Evolutionary conservation across 2,888 invertebrate genomes (phyloP), one percentile per base, ranked within the genome.

Genomic region (Bedellia somnulentella): DNA sequence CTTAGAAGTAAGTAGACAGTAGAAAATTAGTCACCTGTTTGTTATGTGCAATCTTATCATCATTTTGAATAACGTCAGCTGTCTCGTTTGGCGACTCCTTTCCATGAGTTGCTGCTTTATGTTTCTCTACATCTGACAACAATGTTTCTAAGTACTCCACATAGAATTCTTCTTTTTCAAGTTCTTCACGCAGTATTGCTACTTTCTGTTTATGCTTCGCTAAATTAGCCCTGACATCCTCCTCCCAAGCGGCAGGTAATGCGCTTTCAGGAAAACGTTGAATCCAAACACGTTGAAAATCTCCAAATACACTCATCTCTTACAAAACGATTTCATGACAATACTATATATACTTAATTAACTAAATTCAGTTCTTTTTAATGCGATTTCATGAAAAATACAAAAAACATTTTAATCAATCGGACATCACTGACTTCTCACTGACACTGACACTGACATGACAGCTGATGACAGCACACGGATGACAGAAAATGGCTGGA

Each of bases 231-330:
- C 91, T 84, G 55, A 93, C 91, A 79, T 93, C 91, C 75, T 90
- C 91, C 66, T 92, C 92, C 92, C 91, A 92, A 59, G 91, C 91
- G 58, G 89, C 89, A 60, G 93, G 92, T 49, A 93, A 79, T 46
- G 89, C 87, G 76, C 89, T 90, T 57, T 90, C 90, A 45, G 92
- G 92, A 80, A 92, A 93, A 56, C 91, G 81, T 79, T 91, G 87
- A 75, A 86, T 83, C 92, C 93, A 93, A 70, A 92, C 87, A 63
- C 89, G 87, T 78, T 90, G 89, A 73, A 92, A 91, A 80, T 91
- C 91, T 58, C 87, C 86, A 66, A 89, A 91, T 57, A 91, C 90
- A 79, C 90, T 91, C 91, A 86, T 86, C 71, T 75, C 75, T 70
- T 55, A 66, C 58, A 67, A 64, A 73, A 66, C 68, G 71, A 63